Percentiles rank a stretch among this genome's conserved stretches.
Evolutionary conservation across 2,113 vertebrate species (phyloP).

Genomic region (Mandrillus leucophaeus): DNA sequence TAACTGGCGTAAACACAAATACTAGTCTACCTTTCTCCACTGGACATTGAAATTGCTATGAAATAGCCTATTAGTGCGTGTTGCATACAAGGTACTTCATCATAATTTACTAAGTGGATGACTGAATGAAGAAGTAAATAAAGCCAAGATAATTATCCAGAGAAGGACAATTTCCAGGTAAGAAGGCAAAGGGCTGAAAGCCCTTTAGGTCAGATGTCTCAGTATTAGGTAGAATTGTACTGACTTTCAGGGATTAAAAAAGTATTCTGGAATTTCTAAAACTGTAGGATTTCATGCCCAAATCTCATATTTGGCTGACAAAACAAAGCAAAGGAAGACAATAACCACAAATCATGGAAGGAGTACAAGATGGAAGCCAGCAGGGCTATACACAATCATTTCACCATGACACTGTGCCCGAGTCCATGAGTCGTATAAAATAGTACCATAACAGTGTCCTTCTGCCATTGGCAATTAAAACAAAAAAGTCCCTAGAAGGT

Average conservation of each 20-base stretch:
- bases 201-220: neutral
- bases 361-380: neutral
- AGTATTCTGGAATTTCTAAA: neutral
- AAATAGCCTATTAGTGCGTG: neutral
- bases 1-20: neutral
- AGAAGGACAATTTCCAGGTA: constrained; percentile 17
- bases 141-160: neutral
- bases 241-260: neutral
- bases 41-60: neutral
- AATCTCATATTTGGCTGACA: neutral
- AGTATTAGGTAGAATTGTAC: neutral
- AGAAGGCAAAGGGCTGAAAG: neutral
- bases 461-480: neutral
- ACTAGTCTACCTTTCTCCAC: neutral
- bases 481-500: neutral
- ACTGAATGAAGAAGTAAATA: neutral
- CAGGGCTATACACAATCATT: accelerated
- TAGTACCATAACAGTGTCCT: neutral
- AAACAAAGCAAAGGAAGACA: neutral
- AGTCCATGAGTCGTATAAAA: neutral
- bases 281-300: neutral
- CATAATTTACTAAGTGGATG: neutral
- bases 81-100: neutral
- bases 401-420: accelerated
- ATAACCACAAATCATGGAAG: neutral